These are phyloP conservation scores for Sebastolobus alascanus DNA, from an alignment of 2,797 vertebrate species.

Conservation along the genomic window DNA sequence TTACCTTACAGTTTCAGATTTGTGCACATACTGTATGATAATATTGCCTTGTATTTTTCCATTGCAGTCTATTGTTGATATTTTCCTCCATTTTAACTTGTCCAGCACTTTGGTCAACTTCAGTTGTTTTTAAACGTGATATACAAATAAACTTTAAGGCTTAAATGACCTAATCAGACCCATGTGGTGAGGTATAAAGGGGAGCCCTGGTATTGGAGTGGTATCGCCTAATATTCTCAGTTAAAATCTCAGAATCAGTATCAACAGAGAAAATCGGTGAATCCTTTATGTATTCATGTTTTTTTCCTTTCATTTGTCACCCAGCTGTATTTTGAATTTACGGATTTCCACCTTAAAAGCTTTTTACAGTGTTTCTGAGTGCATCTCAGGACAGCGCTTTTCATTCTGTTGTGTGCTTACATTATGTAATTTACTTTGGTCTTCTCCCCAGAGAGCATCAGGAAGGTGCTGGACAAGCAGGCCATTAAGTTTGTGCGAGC, in stretches of 20 bases:
- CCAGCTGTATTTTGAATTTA: conserved; percentile 17
- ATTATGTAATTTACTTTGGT: conserved; percentile 50
- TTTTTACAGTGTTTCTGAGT: conserved; percentile 40
- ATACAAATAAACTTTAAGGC: too few relatives aligned
- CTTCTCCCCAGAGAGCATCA: conserved; percentile 89
- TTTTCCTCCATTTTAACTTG: not conserved
- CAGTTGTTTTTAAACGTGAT: too few relatives aligned
- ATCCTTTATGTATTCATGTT: conserved; percentile 17
- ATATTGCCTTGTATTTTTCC: not conserved
- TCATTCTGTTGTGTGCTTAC: conserved; percentile 50
- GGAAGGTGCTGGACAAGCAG: conserved; percentile 89
- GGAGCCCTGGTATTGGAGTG: not conserved
- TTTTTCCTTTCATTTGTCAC: conserved; percentile 29
- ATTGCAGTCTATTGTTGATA: not conserved
- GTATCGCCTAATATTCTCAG: not conserved
- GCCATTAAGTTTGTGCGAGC: conserved; percentile 88
- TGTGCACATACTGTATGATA: not conserved
- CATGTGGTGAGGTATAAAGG: not conserved
- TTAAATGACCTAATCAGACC: not conserved
- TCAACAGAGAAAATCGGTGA: not conserved
- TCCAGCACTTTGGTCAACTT: not conserved
- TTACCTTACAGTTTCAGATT: not conserved
- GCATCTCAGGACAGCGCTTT: conserved; percentile 27
- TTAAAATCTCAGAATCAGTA: conserved; percentile 3
- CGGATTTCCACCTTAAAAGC: conserved; percentile 41